A percentile compares a stretch with the other conserved stretches of the same genome.
These are phyloP conservation scores for Pelobates cultripes DNA, from an alignment of 2,797 vertebrate species.

Conservation along the genomic window DNA sequence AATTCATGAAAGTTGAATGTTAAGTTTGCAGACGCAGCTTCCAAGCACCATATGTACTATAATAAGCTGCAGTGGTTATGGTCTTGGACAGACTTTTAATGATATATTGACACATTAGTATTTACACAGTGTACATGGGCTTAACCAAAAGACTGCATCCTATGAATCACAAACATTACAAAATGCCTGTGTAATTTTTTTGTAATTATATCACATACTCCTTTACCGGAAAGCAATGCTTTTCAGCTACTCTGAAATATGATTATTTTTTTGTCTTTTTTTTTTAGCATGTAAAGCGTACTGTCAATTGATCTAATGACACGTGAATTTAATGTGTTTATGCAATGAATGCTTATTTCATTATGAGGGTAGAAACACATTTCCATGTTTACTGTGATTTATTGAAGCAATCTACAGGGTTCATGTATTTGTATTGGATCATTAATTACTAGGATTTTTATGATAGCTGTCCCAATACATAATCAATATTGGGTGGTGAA, in stretches of 20 bases:
- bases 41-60: no score
- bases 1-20: no score
- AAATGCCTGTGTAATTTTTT: background rate
- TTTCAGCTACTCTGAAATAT: slow-evolving; percentile 19
- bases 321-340: slow-evolving; percentile 55
- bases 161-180: background rate
- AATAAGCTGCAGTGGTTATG: no score
- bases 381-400: slow-evolving; percentile 50
- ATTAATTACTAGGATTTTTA: slow-evolving; percentile 53
- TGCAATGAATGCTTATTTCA: slow-evolving; percentile 40
- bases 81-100: no score
- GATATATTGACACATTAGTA: no score
- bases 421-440: slow-evolving; percentile 52
- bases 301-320: slow-evolving; percentile 56
- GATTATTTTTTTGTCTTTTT: slow-evolving; percentile 5
- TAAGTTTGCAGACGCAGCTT: no score
- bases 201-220: slow-evolving; percentile 13
- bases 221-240: slow-evolving; percentile 18
- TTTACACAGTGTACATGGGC: no score
- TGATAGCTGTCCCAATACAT: slow-evolving; percentile 40
- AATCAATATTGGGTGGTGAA: slow-evolving; percentile 51
- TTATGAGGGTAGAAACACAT: slow-evolving; percentile 42
- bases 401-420: slow-evolving; percentile 50
- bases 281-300: slow-evolving; percentile 51
- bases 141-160: background rate